Conservation (phyloP, 2,888 invertebrate genomes). For the Watsonalla cultraria region DNA sequence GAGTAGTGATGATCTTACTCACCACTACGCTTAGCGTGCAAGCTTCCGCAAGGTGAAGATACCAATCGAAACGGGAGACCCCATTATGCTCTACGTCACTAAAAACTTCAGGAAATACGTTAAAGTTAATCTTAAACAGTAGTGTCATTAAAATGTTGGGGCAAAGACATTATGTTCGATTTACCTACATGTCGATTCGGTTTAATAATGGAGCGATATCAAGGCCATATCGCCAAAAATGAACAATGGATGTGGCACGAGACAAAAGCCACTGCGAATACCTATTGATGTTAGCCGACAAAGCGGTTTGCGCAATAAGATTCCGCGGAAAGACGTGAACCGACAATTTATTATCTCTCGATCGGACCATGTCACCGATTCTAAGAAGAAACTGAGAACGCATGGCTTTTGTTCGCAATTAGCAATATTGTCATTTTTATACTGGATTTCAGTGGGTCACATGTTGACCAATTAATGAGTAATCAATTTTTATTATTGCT, state of each 20-base stretch:
- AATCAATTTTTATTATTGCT: too few relatives aligned
- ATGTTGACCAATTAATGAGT: background rate
- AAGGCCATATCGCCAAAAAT: constrained; percentile 62
- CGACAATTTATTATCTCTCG: constrained; percentile 72
- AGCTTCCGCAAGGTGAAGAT: too few relatives aligned
- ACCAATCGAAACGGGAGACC: too few relatives aligned
- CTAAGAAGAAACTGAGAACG: constrained; percentile 48
- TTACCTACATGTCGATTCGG: constrained; percentile 43
- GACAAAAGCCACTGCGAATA: constrained; percentile 66
- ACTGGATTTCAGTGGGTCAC: background rate
- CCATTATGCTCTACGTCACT: too few relatives aligned
- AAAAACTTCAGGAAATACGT: too few relatives aligned
- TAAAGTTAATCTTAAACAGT: background rate
- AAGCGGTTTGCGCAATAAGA: constrained; percentile 76
- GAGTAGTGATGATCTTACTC: too few relatives aligned
- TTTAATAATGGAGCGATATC: constrained; percentile 62
- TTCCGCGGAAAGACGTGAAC: constrained; percentile 74
- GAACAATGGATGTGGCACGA: constrained; percentile 73
- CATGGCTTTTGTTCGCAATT: constrained; percentile 31
- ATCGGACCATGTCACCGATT: constrained; percentile 65
- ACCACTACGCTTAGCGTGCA: too few relatives aligned
- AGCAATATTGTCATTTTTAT: constrained; percentile 1
- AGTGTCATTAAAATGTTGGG: constrained; percentile 9
- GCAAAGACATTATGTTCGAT: constrained; percentile 17
- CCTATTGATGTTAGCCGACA: constrained; percentile 69